phyloP scores from a whole-genome alignment of 2,113 vertebrate genomes.

The Takifugu flavidus region DNA sequence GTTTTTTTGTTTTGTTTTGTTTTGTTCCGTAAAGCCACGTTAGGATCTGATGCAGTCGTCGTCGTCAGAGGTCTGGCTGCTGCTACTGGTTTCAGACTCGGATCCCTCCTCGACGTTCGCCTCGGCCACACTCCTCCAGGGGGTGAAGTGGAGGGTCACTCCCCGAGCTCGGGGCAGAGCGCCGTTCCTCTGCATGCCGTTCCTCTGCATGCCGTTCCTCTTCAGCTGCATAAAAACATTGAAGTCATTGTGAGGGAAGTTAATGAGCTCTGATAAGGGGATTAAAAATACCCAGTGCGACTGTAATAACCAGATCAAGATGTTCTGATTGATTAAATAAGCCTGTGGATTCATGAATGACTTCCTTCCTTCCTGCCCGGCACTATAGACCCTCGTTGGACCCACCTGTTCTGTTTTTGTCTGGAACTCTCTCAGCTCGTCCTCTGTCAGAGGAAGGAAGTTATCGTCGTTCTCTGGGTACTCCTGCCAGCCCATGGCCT shows the following conservation, averaged over 20 bases:
- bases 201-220: slow-evolving; percentile 90
- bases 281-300: too few relatives aligned
- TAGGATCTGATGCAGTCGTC: slow-evolving; percentile 87
- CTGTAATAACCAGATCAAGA: too few relatives aligned
- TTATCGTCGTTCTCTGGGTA: slow-evolving; percentile 98
- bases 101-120: slow-evolving; percentile 86
- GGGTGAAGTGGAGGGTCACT: slow-evolving; percentile 85
- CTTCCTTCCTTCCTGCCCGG: too few relatives aligned
- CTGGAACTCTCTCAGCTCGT: slow-evolving; percentile 96
- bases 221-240: slow-evolving; percentile 77
- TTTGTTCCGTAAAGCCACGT: slow-evolving; percentile 77
- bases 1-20: slow-evolving; percentile 13
- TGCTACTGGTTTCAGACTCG: slow-evolving; percentile 90
- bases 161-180: slow-evolving; percentile 81
- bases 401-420: slow-evolving; percentile 95
- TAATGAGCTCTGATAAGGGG: neutral
- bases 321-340: too few relatives aligned
- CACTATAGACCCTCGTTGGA: too few relatives aligned
- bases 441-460: slow-evolving; percentile 96
- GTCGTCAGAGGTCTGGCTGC: slow-evolving; percentile 92
- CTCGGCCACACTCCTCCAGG: slow-evolving; percentile 92
- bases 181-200: slow-evolving; percentile 90
- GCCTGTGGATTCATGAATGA: too few relatives aligned
- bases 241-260: neutral
- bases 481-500: slow-evolving; percentile 99